Evolutionary conservation across 2,888 invertebrate species (phyloP).

Genomic region (Pilophorus perplexus): DNA sequence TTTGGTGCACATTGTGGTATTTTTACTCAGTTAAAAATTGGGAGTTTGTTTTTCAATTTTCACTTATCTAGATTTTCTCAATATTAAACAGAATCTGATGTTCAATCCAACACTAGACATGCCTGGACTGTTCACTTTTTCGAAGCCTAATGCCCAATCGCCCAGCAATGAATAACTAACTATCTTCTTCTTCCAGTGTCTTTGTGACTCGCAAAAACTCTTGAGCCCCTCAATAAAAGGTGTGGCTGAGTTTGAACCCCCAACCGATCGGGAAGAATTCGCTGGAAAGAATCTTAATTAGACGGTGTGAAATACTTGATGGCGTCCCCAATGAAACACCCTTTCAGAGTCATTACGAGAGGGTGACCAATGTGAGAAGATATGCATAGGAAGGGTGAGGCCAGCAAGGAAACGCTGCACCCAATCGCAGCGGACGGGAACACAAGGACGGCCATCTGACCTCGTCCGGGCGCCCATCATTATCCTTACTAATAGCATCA

Average conservation of each 20-base stretch:
- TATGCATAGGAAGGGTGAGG: conserved; percentile 22
- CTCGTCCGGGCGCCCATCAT: conserved; percentile 34
- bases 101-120: no score
- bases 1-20: background rate
- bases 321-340: no score
- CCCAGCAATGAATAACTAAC: no score
- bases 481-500: conserved; percentile 31
- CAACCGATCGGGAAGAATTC: background rate
- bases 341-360: background rate
- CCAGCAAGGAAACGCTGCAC: conserved; percentile 23
- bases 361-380: background rate
- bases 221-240: no score
- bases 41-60: background rate
- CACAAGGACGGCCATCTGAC: conserved; percentile 29
- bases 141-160: no score
- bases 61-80: no score
- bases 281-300: background rate
- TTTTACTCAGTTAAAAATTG: background rate
- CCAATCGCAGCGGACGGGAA: background rate
- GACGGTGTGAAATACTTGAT: no score
- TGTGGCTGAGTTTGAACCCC: background rate
- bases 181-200: no score
- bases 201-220: no score
- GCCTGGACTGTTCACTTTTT: no score
- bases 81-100: no score